Percentiles rank a stretch among this genome's conserved stretches.
Conservation (phyloP, 2,797 vertebrate species). For the Tiaroga cobitis region DNA sequence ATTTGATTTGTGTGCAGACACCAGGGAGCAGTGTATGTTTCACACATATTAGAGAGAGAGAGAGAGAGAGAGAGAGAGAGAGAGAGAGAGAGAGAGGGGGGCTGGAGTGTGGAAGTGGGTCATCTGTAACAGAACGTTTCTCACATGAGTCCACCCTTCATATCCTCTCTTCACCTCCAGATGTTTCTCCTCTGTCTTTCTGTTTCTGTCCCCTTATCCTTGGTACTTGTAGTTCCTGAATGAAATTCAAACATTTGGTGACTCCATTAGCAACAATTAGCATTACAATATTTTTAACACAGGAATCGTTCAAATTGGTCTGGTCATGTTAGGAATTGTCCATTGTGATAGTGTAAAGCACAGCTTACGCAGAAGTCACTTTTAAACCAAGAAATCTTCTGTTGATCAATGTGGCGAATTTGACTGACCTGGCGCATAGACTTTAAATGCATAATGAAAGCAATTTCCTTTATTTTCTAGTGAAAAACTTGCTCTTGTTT, state of each 20-base stretch:
- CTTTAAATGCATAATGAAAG: background rate
- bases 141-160: constrained; percentile 44
- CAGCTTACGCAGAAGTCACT: background rate
- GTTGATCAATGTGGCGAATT: background rate
- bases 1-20: constrained; percentile 34
- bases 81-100: background rate
- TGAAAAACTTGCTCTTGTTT: background rate
- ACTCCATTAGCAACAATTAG: constrained; percentile 27
- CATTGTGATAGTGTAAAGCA: background rate
- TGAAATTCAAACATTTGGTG: background rate
- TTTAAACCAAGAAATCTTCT: background rate
- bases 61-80: background rate
- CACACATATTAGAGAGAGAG: background rate
- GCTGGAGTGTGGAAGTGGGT: constrained; percentile 48
- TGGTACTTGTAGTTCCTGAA: constrained; percentile 30
- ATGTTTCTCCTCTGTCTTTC: constrained; percentile 36
- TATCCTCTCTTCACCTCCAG: constrained; percentile 41
- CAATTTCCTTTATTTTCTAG: background rate
- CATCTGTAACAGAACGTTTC: constrained; percentile 55
- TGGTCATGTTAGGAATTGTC: background rate
- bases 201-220: constrained; percentile 35
- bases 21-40: constrained; percentile 28
- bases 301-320: background rate
- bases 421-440: background rate
- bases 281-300: constrained; percentile 13